phyloP scores from a whole-genome alignment of 2,888 invertebrate genomes.

The Ashinkailepas kermadecensis region DNA sequence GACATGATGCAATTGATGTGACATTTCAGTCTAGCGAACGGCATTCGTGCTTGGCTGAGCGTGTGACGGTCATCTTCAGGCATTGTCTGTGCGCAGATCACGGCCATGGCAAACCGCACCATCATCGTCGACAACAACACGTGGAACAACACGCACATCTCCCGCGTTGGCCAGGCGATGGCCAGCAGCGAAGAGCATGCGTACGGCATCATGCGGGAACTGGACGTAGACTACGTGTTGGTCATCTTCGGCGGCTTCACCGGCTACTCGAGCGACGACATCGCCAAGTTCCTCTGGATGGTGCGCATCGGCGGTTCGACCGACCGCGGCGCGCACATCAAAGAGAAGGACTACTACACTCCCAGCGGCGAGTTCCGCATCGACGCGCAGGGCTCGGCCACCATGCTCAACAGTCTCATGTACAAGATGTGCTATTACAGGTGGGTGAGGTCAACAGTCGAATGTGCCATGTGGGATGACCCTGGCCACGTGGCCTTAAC shows the following conservation, averaged over 20 bases:
- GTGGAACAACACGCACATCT: constrained; percentile 99
- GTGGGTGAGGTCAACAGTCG: no score
- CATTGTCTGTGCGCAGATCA: constrained; percentile 61
- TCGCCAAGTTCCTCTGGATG: constrained; percentile 99
- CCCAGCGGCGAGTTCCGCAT: constrained; percentile 91
- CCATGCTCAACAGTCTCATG: constrained; percentile 93
- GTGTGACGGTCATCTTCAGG: no score
- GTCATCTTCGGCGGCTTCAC: constrained; percentile 98
- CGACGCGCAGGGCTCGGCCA: constrained; percentile 85
- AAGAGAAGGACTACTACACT: constrained; percentile 95
- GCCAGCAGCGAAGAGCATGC: constrained; percentile 93
- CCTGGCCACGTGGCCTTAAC: no score
- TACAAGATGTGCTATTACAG: constrained; percentile 99
- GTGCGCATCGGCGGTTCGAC: constrained; percentile 94
- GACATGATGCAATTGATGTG: no score
- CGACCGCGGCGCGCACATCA: constrained; percentile 86
- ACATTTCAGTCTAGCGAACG: no score
- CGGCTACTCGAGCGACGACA: constrained; percentile 96
- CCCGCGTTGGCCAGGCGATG: constrained; percentile 96
- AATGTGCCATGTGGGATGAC: no score
- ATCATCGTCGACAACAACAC: constrained; percentile 98
- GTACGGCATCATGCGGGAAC: constrained; percentile 93
- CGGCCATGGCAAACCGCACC: constrained; percentile 97
- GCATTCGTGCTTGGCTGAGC: no score
- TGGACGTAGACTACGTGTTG: constrained; percentile 95